Conservation (phyloP, 2,113 vertebrate genomes). For the Prochilodus magdalenae region DNA sequence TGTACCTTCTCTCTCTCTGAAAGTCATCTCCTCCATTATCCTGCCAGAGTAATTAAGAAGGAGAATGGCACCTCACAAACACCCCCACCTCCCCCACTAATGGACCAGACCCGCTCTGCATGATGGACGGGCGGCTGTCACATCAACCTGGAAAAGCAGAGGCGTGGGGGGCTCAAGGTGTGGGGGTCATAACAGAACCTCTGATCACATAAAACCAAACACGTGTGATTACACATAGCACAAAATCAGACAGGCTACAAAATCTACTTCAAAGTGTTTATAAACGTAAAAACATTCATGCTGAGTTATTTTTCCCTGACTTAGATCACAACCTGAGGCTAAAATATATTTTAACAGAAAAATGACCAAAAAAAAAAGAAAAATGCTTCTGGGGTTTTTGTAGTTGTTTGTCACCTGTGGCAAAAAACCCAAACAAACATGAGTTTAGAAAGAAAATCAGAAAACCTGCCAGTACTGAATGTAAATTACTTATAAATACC, state of each 20-base stretch:
- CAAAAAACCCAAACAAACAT: too few species aligned
- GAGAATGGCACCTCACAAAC: slow-evolving; percentile 75
- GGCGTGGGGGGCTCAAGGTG: not conserved
- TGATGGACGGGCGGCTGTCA: slow-evolving; percentile 77
- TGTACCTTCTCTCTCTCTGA: slow-evolving; percentile 64
- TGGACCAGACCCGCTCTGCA: slow-evolving; percentile 62
- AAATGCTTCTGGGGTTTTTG: too few species aligned
- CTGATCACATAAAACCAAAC: slow-evolving; percentile 40
- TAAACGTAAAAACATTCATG: not conserved
- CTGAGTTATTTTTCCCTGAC: not conserved
- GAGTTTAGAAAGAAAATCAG: too few species aligned
- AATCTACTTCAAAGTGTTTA: not conserved
- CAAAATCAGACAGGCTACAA: slow-evolving; percentile 11
- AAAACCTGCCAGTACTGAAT: too few species aligned
- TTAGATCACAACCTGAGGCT: too few species aligned
- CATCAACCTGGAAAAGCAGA: slow-evolving; percentile 70
- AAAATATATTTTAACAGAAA: too few species aligned
- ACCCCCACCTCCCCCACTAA: slow-evolving; percentile 61
- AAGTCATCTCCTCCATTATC: slow-evolving; percentile 77
- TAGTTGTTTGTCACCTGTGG: too few species aligned
- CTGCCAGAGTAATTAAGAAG: slow-evolving; percentile 74
- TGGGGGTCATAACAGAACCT: slow-evolving; percentile 30
- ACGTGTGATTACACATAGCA: slow-evolving; percentile 21
- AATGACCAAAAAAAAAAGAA: too few species aligned
- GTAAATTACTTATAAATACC: too few species aligned